phyloP scores from a whole-genome alignment of 2,888 invertebrate species.

The Andrena flavipes region DNA sequence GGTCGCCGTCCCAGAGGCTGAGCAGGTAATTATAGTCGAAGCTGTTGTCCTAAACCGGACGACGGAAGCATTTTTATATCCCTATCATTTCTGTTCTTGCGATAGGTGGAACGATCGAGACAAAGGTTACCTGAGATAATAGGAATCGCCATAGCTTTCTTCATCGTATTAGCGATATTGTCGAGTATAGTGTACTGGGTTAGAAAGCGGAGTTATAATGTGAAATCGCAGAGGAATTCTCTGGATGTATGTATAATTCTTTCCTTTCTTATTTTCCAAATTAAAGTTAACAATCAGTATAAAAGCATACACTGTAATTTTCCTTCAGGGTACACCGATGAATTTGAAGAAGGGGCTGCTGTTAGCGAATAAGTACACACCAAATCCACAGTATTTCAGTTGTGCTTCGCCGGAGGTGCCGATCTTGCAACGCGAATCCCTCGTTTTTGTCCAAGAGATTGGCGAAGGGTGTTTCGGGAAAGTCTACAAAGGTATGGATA shows the following conservation, averaged over 20 bases:
- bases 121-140: constrained; percentile 80
- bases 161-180: constrained; percentile 74
- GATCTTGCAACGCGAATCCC: constrained; percentile 88
- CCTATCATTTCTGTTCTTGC: background rate
- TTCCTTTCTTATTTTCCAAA: background rate
- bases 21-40: constrained; percentile 73
- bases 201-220: constrained; percentile 72
- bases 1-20: constrained; percentile 76
- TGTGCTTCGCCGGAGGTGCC: constrained; percentile 86
- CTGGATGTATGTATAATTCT: constrained; percentile 72
- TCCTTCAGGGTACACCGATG: constrained; percentile 87
- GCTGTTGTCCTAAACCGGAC: background rate
- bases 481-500: constrained; percentile 92
- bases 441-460: constrained; percentile 91
- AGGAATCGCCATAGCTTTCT: constrained; percentile 77
- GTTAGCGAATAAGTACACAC: constrained; percentile 90
- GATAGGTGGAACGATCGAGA: constrained; percentile 76
- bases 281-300: background rate
- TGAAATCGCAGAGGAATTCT: constrained; percentile 76
- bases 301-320: background rate
- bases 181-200: constrained; percentile 74
- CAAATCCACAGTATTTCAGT: constrained; percentile 91
- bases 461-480: constrained; percentile 96
- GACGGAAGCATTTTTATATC: background rate
- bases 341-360: constrained; percentile 87